Evolutionary conservation across 2,888 invertebrate genomes (phyloP), one percentile per base, ranked within the genome.

Genomic region (Patella ulyssiponensis): DNA sequence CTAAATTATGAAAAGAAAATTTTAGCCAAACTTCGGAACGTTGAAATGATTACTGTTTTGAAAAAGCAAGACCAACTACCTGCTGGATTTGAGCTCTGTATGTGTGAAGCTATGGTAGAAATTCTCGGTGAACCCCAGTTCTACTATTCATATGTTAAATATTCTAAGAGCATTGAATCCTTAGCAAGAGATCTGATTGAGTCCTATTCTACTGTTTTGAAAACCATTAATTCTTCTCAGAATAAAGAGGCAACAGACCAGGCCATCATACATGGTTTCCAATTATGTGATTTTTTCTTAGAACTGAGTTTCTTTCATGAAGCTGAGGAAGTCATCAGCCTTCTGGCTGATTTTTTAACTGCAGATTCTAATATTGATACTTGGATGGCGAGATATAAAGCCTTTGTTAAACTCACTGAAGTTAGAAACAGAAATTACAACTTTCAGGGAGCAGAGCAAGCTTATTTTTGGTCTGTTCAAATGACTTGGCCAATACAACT

Each of bases 111-210:
- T 23, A 85, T 87, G 23, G 85, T 86, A 73, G 88, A 87, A 72
- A 83, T 90, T 69, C 75, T 89, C 12, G 82, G 82, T 71, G 86
- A 88, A 71, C 80, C 83, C 69, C 82, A 86, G 15, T 77, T 81
- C n/a, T 86, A 86, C 73, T 88, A 88, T 79, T 78, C 86, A 52
- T 89, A 87, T 76, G 83, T 87, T 75, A 90, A 90, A 82, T 87
- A 90, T 81, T 79, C 89, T 51, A 81, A 81, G 64, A 79, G 82
- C 9, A 79, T 90, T 12, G 81, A 86, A 75, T 76, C 77, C 11
- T 77, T 89, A 44, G 75, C 86, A 23, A 82, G 82, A 75, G 88
- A 89, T 75, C 81, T 88, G 73, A 79, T 83, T 17, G 79, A 80
- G 54, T 88, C 88, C 33, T 88, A 81, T 71, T 79, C 84, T 27